Conservation (phyloP, 2,888 invertebrate genomes). For the Epinotia bilunana region DNA sequence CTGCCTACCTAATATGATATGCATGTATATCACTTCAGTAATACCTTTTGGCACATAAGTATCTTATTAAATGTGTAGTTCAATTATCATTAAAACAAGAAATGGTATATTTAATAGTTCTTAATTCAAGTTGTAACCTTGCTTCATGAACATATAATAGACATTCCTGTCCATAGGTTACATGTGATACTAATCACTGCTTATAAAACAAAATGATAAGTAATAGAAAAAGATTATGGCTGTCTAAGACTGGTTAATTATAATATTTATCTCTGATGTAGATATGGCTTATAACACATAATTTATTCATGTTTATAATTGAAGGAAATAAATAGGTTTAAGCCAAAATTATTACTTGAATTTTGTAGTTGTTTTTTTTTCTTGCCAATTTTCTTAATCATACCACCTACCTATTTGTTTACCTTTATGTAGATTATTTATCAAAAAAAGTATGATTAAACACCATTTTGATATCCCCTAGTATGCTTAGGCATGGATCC, state of each 20-base stretch:
- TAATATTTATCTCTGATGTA: slow-evolving; percentile 19
- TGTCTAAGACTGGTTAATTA: slow-evolving; percentile 20
- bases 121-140: slow-evolving; percentile 4
- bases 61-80: neutral
- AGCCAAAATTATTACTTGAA: no score
- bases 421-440: no score
- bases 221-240: slow-evolving; percentile 22
- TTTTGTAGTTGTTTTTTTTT: no score
- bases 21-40: neutral
- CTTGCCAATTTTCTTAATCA: no score
- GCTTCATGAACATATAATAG: neutral
- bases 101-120: neutral
- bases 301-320: neutral
- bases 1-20: slow-evolving; percentile 3
- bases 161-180: slow-evolving; percentile 11
- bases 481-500: no score
- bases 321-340: neutral
- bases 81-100: neutral
- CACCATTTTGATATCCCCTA: no score
- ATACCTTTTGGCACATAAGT: neutral
- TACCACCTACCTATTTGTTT: no score
- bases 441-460: no score
- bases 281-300: neutral
- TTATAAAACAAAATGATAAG: slow-evolving; percentile 18
- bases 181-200: slow-evolving; percentile 13